These are phyloP conservation scores for Galeopterus variegatus DNA, from an alignment of 2,113 vertebrate genomes.

Conservation along the genomic window DNA sequence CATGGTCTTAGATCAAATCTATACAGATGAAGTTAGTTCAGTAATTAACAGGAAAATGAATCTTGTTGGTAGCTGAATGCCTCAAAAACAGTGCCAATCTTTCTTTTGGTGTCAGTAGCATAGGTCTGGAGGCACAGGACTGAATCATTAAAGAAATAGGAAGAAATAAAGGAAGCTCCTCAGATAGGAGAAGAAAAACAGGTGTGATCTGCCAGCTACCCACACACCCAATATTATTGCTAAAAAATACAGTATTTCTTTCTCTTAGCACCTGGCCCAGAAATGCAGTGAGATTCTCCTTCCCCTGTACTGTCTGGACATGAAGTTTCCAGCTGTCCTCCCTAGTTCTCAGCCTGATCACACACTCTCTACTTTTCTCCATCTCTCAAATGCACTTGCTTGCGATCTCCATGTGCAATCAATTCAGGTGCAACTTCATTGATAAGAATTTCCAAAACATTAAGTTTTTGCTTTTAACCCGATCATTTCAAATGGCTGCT, in stretches of 20 bases:
- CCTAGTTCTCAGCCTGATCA: background rate
- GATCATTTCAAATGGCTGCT: background rate
- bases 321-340: background rate
- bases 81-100: background rate
- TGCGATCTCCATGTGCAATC: background rate
- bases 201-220: background rate
- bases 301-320: background rate
- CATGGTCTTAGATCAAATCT: background rate
- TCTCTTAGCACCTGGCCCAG: background rate
- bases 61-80: background rate
- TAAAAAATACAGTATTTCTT: background rate
- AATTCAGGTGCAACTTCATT: background rate
- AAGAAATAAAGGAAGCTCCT: constrained; percentile 46
- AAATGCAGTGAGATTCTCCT: background rate
- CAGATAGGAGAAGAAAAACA: background rate
- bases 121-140: background rate
- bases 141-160: background rate
- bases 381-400: background rate
- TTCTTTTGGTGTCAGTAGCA: background rate
- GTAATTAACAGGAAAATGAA: background rate
- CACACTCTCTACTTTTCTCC: background rate
- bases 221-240: background rate
- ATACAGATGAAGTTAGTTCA: background rate
- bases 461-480: constrained; percentile 3
- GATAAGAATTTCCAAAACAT: constrained; percentile 43